Percentiles rank a stretch among this genome's conserved stretches.
Conservation (phyloP, 2,888 invertebrate genomes). For the Creontiades dilutus region DNA sequence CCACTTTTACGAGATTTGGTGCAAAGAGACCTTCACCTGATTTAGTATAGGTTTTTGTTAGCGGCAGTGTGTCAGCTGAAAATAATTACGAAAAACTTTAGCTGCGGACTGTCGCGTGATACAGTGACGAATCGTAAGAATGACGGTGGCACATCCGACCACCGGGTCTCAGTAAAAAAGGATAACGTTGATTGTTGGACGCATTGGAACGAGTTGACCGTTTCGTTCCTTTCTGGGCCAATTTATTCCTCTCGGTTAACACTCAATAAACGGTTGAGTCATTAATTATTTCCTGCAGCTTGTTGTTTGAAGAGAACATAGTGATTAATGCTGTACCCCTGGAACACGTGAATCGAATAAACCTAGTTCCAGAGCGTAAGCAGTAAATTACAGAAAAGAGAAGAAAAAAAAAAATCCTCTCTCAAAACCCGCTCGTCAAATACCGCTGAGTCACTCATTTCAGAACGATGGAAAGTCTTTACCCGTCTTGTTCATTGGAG, state of each 20-base stretch:
- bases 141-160: neutral
- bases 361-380: conserved; percentile 47
- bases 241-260: conserved; percentile 55
- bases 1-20: no score
- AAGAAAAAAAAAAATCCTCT: conserved; percentile 42
- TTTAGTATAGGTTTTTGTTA: no score
- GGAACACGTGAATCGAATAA: conserved; percentile 59
- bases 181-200: neutral
- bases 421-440: neutral
- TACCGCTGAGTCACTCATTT: conserved; percentile 5
- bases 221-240: conserved; percentile 14
- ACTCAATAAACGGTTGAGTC: conserved; percentile 61
- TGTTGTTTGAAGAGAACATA: conserved; percentile 46
- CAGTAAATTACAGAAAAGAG: neutral
- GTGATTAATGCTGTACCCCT: conserved; percentile 59
- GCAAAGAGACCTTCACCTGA: no score
- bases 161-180: neutral
- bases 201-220: neutral
- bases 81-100: no score
- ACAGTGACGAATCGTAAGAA: neutral
- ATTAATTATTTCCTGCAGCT: conserved; percentile 59
- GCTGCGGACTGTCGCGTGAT: no score
- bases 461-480: neutral
- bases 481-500: neutral
- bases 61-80: no score